Evolutionary conservation across 1,140 invertebrate species (phyloP).

Genomic region (Lepidostoma basale): DNA sequence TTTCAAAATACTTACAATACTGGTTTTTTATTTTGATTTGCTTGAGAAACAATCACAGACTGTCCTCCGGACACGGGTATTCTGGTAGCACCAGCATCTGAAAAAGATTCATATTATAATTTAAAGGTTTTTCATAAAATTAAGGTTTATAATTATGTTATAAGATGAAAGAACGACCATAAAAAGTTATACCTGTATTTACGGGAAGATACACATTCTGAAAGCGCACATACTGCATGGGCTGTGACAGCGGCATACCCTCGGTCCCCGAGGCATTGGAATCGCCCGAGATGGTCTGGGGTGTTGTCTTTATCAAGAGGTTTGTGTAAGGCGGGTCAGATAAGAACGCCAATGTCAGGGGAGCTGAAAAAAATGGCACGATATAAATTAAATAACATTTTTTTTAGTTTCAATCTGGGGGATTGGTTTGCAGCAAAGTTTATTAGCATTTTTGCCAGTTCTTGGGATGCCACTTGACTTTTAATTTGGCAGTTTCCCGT

Average conservation of each 20-base stretch:
- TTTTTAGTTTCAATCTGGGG: too few species aligned
- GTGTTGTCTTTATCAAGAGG: conserved; percentile 37
- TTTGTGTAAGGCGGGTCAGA: conserved; percentile 37
- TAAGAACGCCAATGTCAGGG: conserved; percentile 41
- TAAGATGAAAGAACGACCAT: too few species aligned
- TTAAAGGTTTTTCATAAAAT: too few species aligned
- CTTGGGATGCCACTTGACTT: too few species aligned
- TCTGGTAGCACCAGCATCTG: conserved; percentile 33
- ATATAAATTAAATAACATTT: conserved; percentile 21
- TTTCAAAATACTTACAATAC: conserved; percentile 35
- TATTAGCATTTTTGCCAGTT: too few species aligned
- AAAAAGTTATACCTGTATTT: conserved; percentile 47
- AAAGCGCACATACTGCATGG: conserved; percentile 54
- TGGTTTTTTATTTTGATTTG: conserved; percentile 34
- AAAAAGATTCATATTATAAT: conserved; percentile 19
- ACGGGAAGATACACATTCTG: conserved; percentile 55
- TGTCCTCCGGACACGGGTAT: conserved; percentile 34
- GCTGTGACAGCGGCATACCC: conserved; percentile 38
- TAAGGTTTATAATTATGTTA: too few species aligned
- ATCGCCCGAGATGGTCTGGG: conserved; percentile 23
- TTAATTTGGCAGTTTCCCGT: too few species aligned
- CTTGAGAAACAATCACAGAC: conserved; percentile 46
- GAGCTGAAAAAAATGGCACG: conserved; percentile 32
- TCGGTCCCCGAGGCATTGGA: conserved; percentile 26
- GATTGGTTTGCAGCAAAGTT: too few species aligned